Base-by-base conservation (phyloP, 1,140 invertebrate genomes). In the Aphidius ervi region DNA sequence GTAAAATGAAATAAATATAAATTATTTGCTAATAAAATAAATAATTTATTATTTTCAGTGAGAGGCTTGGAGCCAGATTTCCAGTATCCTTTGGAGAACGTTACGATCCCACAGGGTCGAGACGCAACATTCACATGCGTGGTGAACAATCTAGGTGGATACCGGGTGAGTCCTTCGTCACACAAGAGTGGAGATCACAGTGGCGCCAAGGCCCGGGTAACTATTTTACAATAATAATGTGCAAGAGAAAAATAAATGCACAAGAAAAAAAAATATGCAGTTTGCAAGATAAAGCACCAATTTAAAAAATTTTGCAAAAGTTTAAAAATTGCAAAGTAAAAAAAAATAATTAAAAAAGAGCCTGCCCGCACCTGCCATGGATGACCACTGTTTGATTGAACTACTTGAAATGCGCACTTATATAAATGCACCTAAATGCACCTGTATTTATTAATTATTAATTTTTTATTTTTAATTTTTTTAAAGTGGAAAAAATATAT, bases 151-250 rank as follows among this genome's bases (percentile, higher is more conserved):
- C 86, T 94, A 73, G 91, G 91, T 74, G 89, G 90, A 86, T 90
- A 93, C 85, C 89, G 90, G 90, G 91, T 94, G 90, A 91, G 90
- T 92, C 87, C 87, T 84, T 89, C 90, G 81, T 85, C 87, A 83
- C 84, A 86, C 82, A 85, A 84, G 74, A 74, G 75, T 74, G 70
- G 74, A 70, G 75, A 77, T 78, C 76, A 76, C 69, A 70, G 72
- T 74, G 78, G 75, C 75, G 85, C 85, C 84, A 88, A 88, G 86
- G 86, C 72, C 73, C 75, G 75, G 76, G 75, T 78, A 77, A 77
- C 74, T 78, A 76, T 78, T 65, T 71, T 69, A 71, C 69, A 68
- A 58, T 49, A 31, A 71, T 71, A 69, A 70, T 67, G 70, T 71
- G 68, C n/a, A 47, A 52, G 53, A 37, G 43, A 43, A 43, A 46